Base-by-base conservation (phyloP, 1,140 invertebrate genomes). In the Bradynema listronoti region DNA sequence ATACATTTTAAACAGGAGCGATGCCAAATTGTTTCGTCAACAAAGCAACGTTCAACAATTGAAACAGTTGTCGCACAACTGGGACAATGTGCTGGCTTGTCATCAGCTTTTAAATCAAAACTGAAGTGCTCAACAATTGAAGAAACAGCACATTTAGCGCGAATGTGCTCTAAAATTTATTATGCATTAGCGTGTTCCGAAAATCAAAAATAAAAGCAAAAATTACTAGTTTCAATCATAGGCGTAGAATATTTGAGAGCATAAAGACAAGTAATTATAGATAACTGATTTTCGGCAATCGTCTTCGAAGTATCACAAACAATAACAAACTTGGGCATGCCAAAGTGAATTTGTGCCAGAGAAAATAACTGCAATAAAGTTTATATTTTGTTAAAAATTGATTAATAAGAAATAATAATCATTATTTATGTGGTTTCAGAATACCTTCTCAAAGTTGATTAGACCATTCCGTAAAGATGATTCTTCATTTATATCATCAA, bases 1-100 rank as follows among this genome's bases (percentile, higher is more conserved):
- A 4, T 47, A 55, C 52, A 55, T 53, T 55, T 55, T 24, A 55
- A 16, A n/a, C 52, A 55, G 24, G 19, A n/a, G 16, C 52, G 2
- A 53, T 55, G 52, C 33, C 33, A 55, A 3, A 55, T 4, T 54
- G 11, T 55, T 14, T 45, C 52, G 4, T 55, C 50, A 2, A 55
- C 33, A 16, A 55, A 19, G 33, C 33, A 16, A 19, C 52, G 22
- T 5, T 55, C 52, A 14, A 55, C n/a, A 36, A 55, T 11, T 19
- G 24, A 45, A 19, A 30, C 33, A 19, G 46, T n/a, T 16, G 46
- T 11, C 19, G 19, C 19, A 4, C 19, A 51, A 22, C 27, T 27
- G 3, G 9, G 19, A 3, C 19, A 30, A 43, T 30, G 24, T 30
- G 19, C 27, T 51, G 19, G 22, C 9, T 43, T 39, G 36, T 39